phyloP scores from a whole-genome alignment of 2,797 vertebrate genomes.

The Pseudochromis fuscus region DNA sequence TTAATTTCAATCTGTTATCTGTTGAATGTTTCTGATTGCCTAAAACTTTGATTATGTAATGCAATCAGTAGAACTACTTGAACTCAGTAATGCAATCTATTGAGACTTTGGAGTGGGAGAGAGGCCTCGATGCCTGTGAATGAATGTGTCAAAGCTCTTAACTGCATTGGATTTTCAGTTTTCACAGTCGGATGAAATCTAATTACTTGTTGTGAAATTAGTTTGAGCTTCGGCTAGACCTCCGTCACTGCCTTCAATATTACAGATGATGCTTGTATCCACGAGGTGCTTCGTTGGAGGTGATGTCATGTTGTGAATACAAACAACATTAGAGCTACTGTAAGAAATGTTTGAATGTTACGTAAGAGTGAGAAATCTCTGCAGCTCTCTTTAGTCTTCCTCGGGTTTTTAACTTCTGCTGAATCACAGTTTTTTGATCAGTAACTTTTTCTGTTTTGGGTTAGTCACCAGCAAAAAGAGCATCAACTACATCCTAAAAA shows the following conservation, averaged over 20 bases:
- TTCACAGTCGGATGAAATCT: conserved; percentile 34
- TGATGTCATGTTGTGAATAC: conserved; percentile 5
- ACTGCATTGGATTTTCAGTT: conserved; percentile 17
- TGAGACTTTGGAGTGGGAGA: conserved; percentile 38
- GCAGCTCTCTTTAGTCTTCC: no score
- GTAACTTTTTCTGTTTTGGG: neutral
- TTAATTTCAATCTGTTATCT: conserved; percentile 47
- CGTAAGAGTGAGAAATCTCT: no score
- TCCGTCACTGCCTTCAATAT: conserved; percentile 23
- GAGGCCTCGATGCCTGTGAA: conserved; percentile 23
- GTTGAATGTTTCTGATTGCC: conserved; percentile 59
- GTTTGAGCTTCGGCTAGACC: conserved; percentile 21
- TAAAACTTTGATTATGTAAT: conserved; percentile 60
- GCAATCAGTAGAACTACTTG: conserved; percentile 59
- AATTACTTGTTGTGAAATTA: conserved; percentile 42
- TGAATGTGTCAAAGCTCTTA: conserved; percentile 45
- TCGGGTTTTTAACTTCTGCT: no score
- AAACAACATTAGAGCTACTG: neutral
- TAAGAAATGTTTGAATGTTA: neutral
- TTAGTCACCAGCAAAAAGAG: neutral
- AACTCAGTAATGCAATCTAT: conserved; percentile 49
- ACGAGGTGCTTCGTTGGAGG: conserved; percentile 3
- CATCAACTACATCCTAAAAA: no score
- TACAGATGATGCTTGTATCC: conserved; percentile 2
- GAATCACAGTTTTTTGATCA: neutral